A percentile compares a stretch with the other conserved stretches of the same genome.
Evolutionary conservation across 2,797 vertebrate species (phyloP).

Genomic region (Chromis chromis): DNA sequence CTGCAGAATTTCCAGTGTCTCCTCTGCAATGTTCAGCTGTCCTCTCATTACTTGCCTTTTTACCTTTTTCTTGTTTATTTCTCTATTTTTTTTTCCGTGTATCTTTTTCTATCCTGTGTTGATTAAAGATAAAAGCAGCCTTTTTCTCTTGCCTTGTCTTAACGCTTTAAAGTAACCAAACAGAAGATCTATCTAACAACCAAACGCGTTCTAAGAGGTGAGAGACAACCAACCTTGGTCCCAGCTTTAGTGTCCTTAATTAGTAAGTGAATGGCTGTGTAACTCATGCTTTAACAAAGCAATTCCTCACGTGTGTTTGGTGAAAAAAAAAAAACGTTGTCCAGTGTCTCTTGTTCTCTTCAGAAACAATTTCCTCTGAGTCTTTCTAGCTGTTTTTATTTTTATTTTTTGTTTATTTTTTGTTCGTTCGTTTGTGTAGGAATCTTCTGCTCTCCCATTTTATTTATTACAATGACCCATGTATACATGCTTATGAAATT

Average conservation of each 20-base stretch:
- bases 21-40: slow-evolving; percentile 71
- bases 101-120: slow-evolving; percentile 84
- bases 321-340: slow-evolving; percentile 88
- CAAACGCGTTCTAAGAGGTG: slow-evolving; percentile 93
- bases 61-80: slow-evolving; percentile 46
- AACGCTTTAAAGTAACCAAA: slow-evolving; percentile 99
- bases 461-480: slow-evolving; percentile 99
- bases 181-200: slow-evolving; percentile 99
- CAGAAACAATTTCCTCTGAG: slow-evolving; percentile 94
- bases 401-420: slow-evolving; percentile 40
- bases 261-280: slow-evolving; percentile 98
- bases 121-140: slow-evolving; percentile 95
- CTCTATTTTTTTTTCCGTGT: slow-evolving; percentile 63
- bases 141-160: slow-evolving; percentile 99
- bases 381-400: slow-evolving; percentile 80
- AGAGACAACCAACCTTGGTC: slow-evolving; percentile 94
- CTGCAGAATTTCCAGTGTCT: slow-evolving; percentile 68
- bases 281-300: slow-evolving; percentile 97
- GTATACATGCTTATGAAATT: slow-evolving; percentile 99
- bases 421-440: slow-evolving; percentile 84
- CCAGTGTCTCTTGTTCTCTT: slow-evolving; percentile 94
- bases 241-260: slow-evolving; percentile 97
- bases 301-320: slow-evolving; percentile 90
- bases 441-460: slow-evolving; percentile 93
- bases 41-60: slow-evolving; percentile 91